A percentile compares a stretch with the other conserved stretches of the same genome.
phyloP scores from a whole-genome alignment of 2,888 invertebrate genomes.

The Dugesia japonica region DNA sequence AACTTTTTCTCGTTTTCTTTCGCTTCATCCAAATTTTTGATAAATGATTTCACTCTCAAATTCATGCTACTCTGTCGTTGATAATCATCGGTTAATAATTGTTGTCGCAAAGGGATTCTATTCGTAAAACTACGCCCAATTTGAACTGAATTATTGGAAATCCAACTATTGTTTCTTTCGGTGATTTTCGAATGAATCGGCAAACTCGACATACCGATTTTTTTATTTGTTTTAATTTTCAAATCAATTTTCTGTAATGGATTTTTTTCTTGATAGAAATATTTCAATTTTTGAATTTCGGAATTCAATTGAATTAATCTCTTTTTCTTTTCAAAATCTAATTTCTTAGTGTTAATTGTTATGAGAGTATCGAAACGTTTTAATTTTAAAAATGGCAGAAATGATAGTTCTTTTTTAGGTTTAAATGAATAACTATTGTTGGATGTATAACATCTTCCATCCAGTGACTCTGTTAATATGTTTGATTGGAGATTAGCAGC shows the following conservation, averaged over 20 bases:
- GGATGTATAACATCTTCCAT: background rate
- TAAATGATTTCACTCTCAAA: background rate
- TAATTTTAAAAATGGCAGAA: background rate
- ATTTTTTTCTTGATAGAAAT: background rate
- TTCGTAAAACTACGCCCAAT: background rate
- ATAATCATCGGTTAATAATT: background rate
- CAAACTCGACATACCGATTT: background rate
- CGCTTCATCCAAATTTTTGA: background rate
- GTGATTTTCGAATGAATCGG: background rate
- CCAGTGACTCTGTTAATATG: too few species aligned
- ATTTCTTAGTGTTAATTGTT: background rate
- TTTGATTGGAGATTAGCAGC: too few species aligned
- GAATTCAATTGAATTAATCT: background rate
- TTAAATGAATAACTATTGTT: background rate
- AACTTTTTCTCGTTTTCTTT: background rate
- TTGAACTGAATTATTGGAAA: background rate
- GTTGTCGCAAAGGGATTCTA: background rate
- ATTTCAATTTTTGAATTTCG: background rate
- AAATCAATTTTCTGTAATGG: background rate
- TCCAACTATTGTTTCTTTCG: too few species aligned
- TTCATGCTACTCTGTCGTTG: background rate
- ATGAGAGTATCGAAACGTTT: background rate
- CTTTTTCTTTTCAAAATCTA: constrained; percentile 9
- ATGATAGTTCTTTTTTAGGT: background rate
- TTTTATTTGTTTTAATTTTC: background rate